Evolutionary conservation across 2,113 vertebrate species (phyloP).

Genomic region (Myotis brandtii): DNA sequence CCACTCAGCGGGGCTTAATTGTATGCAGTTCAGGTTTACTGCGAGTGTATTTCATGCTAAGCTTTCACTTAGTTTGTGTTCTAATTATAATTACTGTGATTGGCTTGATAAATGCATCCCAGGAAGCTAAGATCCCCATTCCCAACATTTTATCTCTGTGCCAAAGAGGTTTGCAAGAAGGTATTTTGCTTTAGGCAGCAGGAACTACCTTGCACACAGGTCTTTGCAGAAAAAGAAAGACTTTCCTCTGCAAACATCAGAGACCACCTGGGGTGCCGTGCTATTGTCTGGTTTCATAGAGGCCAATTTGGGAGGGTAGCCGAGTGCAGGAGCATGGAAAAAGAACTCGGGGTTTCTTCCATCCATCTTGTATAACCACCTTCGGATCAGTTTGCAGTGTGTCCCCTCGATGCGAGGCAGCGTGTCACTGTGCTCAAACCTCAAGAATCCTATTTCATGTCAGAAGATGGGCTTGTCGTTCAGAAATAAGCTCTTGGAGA

Average conservation of each 20-base stretch:
- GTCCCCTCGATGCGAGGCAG: neutral
- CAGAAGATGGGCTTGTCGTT: conserved; percentile 34
- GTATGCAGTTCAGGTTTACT: conserved; percentile 62
- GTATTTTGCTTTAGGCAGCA: conserved; percentile 55
- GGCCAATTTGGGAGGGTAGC: neutral
- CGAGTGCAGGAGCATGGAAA: neutral
- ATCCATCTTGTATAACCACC: neutral
- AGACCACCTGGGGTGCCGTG: neutral
- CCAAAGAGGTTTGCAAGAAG: conserved; percentile 35
- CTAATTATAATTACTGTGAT: conserved; percentile 76
- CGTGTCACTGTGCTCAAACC: conserved; percentile 46
- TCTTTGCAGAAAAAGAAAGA: conserved; percentile 37
- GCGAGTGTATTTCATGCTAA: conserved; percentile 61
- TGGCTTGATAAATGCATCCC: conserved; percentile 77
- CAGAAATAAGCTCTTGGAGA: conserved; percentile 66
- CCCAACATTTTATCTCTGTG: conserved; percentile 56
- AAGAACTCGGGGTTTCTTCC: neutral
- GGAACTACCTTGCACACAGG: neutral
- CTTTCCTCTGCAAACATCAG: conserved; percentile 53
- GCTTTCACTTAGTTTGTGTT: conserved; percentile 62
- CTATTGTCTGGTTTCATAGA: neutral
- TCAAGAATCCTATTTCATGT: conserved; percentile 67
- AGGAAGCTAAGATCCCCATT: conserved; percentile 58
- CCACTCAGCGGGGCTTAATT: conserved; percentile 56
- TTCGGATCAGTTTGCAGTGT: neutral